phyloP scores from a whole-genome alignment of 2,113 vertebrate species.

The Tiliqua scincoides region DNA sequence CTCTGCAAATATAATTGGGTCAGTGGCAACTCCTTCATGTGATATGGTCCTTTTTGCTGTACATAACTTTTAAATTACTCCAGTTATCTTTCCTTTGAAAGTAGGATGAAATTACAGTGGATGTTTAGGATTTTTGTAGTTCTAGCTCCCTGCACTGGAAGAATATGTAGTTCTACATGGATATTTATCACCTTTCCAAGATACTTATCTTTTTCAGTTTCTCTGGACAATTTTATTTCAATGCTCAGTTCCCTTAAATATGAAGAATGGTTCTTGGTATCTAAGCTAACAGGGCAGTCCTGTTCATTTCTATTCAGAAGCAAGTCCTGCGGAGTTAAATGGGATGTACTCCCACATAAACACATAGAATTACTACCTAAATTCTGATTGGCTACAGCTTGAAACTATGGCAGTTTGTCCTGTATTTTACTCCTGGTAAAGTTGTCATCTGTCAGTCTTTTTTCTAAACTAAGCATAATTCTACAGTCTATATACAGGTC shows the following conservation, averaged over 20 bases:
- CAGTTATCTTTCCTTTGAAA: not conserved
- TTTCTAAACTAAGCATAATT: not conserved
- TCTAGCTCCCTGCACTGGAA: not conserved
- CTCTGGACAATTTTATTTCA: not conserved
- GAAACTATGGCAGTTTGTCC: not conserved
- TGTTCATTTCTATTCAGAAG: too few species aligned
- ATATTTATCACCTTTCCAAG: not conserved
- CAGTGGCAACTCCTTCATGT: not conserved
- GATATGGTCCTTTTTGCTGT: not conserved
- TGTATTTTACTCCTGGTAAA: not conserved
- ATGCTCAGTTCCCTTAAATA: not conserved
- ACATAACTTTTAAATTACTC: not conserved
- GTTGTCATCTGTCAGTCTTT: not conserved
- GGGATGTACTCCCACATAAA: too few species aligned
- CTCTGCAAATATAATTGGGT: not conserved
- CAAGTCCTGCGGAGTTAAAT: too few species aligned
- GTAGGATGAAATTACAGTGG: not conserved
- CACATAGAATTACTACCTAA: too few species aligned
- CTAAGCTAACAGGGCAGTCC: not conserved
- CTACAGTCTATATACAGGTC: not conserved
- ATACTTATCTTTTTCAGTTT: too few species aligned
- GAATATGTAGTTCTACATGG: not conserved
- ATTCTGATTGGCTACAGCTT: not conserved
- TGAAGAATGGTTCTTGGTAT: not conserved
- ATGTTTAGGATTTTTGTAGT: not conserved